phyloP scores from a whole-genome alignment of 2,113 vertebrate species.

The Taxidea taxus region DNA sequence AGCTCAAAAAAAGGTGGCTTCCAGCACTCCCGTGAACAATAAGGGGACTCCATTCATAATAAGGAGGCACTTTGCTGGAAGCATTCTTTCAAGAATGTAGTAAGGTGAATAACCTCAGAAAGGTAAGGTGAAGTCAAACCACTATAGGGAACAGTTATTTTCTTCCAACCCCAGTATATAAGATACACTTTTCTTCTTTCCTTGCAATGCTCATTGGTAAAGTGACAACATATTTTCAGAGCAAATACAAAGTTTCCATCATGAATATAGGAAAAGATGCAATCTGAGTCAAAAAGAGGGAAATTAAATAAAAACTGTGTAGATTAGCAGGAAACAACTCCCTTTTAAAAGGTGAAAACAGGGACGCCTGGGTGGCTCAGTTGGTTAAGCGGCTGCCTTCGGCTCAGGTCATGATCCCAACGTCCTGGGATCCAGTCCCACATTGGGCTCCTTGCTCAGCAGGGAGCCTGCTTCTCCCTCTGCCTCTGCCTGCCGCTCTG shows the following conservation, averaged over 20 bases:
- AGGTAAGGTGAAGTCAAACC: conserved; percentile 61
- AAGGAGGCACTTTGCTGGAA: conserved; percentile 63
- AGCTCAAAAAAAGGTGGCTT: conserved; percentile 63
- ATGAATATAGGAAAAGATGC: neutral
- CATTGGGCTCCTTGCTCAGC: too few species aligned
- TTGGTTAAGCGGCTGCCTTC: too few species aligned
- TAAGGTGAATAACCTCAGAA: conserved; percentile 62
- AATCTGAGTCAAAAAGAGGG: neutral
- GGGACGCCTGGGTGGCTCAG: too few species aligned
- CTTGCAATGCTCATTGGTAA: neutral
- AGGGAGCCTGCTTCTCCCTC: too few species aligned
- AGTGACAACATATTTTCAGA: neutral
- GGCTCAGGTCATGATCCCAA: too few species aligned
- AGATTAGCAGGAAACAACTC: neutral
- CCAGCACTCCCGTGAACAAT: conserved; percentile 66
- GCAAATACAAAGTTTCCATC: neutral
- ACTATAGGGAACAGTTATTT: conserved; percentile 41
- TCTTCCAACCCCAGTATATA: conserved; percentile 12
- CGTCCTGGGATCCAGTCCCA: too few species aligned
- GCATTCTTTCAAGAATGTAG: conserved; percentile 63
- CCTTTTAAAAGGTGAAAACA: conserved; percentile 17
- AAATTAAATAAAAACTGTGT: neutral
- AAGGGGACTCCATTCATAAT: conserved; percentile 64
- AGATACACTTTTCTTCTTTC: conserved; percentile 52
- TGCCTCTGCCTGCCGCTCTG: too few species aligned